Base-by-base conservation (phyloP, 2,113 vertebrate species). In the Actenoides lindsayi region DNA sequence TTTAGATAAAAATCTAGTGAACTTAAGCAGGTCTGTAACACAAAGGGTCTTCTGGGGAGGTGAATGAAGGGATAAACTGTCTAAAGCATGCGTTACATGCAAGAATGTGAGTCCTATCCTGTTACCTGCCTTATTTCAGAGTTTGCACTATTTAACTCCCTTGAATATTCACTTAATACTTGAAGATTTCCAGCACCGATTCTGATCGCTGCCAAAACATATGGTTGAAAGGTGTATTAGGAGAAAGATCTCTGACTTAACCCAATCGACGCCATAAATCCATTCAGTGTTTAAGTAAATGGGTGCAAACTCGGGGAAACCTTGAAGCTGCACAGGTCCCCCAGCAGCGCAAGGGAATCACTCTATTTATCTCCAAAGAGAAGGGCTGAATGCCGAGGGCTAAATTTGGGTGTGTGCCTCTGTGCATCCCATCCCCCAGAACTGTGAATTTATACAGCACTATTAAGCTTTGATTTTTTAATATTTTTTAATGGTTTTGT, bases 1-100 rank as follows among this genome's bases (percentile, higher is more conserved):
- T 95, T 86, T 86, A 94, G 96, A 97, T 96, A 97, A 97, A 97
- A 97, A 97, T 97, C 90, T 95, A 50, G 92, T 93, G 86, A 94
- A 92, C 48, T 96, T 93, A 97, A 94, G 91, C 89, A 91, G 90
- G 93, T 83, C 94, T 94, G 86, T 95, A 87, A 94, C 73, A 95
- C 96, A 97, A 94, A 96, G 96, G 65, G 70, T 93, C 95, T 96
- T 96, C 87, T 94, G 63, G 89, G 95, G 94, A 96, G 91, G 93
- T 95, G 93, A 96, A 96, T 92, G 95, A 94, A 92, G 92, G 94
- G 93, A 93, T 97, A 95, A 93, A 95, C 87, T 89, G 85, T 92
- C 77, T 75, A 79, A 95, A 82, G 37, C 5, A 20, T 84, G 83
- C 71, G 51, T 95, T 96, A 74, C 83, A 85, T 96, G 95, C 94